Conservation (phyloP, 2,113 vertebrate species). For the Barbus barbus region DNA sequence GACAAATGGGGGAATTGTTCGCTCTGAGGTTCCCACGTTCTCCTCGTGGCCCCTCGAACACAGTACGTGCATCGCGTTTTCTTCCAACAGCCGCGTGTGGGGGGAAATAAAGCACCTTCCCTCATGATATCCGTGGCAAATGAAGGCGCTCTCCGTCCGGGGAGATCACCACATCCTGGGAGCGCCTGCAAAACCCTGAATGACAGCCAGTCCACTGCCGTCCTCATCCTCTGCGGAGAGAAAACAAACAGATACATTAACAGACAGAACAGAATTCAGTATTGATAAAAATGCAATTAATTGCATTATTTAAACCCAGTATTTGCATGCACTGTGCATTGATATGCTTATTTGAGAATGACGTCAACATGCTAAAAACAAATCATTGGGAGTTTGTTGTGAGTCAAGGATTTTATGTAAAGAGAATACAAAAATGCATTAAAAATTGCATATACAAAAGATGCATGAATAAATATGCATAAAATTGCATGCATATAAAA, state of each 20-base stretch:
- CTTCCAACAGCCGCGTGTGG: constrained; percentile 56
- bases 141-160: constrained; percentile 36
- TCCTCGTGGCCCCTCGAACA: constrained; percentile 67
- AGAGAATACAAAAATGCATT: too few relatives aligned
- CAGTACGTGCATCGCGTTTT: constrained; percentile 61
- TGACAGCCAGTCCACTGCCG: constrained; percentile 29
- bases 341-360: not conserved
- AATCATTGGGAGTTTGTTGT: not conserved
- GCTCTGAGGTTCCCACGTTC: constrained; percentile 59
- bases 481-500: too few relatives aligned
- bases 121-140: constrained; percentile 59
- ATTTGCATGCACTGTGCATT: not conserved
- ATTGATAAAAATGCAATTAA: not conserved
- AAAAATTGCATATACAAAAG: too few relatives aligned
- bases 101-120: constrained; percentile 55
- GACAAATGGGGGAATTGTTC: constrained; percentile 53
- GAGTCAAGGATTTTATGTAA: not conserved
- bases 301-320: not conserved
- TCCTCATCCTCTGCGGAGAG: constrained; percentile 20
- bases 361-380: too few relatives aligned
- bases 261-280: not conserved
- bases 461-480: too few relatives aligned
- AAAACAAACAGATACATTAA: not conserved
- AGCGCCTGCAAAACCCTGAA: constrained; percentile 39
- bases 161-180: constrained; percentile 31